Evolutionary conservation across 2,888 invertebrate genomes (phyloP), one percentile per base, ranked within the genome.

Genomic region (Ecliptopera silaceata): DNA sequence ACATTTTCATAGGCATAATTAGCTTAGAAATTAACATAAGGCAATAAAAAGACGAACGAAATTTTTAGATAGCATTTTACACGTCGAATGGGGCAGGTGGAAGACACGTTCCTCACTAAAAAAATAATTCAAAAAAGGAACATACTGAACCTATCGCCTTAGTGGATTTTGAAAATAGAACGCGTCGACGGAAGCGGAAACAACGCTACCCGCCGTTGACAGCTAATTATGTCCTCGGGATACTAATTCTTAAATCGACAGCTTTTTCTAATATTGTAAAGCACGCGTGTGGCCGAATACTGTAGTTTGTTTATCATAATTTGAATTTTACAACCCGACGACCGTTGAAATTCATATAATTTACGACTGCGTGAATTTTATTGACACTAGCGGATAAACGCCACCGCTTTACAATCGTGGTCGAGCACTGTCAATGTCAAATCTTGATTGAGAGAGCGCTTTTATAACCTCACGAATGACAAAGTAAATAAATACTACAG

Each of bases 1-100:
- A 88, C 77, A 90, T 88, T 88, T 89, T 88, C 90, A 86, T 89
- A 84, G 88, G 80, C 84, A 86, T 90, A 88, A 91, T 91, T 91
- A 91, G 81, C 80, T 88, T 86, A 85, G 85, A 85, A 90, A 91
- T 91, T 91, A 90, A 88, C 91, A 90, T 90, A 89, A 83, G 77
- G 82, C 80, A 79, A 89, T 90, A 90, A 90, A 91, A 81, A 82
- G 77, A 73, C 80, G 84, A 88, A 91, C 88, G 84, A 87, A 89
- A 89, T 85, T 88, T 86, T 89, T 89, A 85, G 86, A 85, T 80
- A 82, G 75, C 82, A 77, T 83, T 84, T 58, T 84, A 86, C 84
- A 84, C 80, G 79, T 87, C 85, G 84, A 84, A 74, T 70, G 63
- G 68, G 65, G 85, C 90, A 89, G 90, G 88, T 89, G 88, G 69